Conservation (phyloP, 2,113 vertebrate species). For the Sinocyclocheilus anshuiensis region DNA sequence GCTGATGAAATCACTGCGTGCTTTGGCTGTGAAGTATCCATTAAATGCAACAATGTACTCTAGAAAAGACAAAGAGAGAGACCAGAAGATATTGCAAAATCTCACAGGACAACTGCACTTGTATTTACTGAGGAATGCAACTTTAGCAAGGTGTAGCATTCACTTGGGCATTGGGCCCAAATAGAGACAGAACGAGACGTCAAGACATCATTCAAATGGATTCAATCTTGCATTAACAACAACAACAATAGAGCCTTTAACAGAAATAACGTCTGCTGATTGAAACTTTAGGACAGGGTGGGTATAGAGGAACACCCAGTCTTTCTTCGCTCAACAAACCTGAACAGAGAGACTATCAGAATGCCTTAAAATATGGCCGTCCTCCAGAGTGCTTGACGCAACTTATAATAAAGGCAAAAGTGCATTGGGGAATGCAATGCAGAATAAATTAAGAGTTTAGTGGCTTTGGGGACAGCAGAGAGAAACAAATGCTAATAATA, state of each 20-base stretch:
- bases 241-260: neutral
- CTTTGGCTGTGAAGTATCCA: constrained; percentile 88
- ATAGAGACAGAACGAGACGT: neutral
- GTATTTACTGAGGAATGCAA: neutral
- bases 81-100: neutral
- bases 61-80: constrained; percentile 64
- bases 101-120: neutral
- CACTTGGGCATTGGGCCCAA: neutral
- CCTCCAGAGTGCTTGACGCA: neutral
- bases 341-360: neutral
- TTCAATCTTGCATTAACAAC: neutral
- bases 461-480: neutral
- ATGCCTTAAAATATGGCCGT: neutral
- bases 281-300: neutral
- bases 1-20: constrained; percentile 92
- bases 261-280: neutral
- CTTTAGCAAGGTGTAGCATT: neutral
- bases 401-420: neutral
- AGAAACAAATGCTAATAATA: neutral
- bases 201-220: constrained; percentile 19
- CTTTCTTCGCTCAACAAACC: too few species aligned
- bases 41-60: constrained; percentile 96
- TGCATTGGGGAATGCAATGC: neutral
- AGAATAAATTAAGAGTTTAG: neutral
- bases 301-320: neutral